Conservation (phyloP, 2,797 vertebrate genomes). For the Mastacembelus armatus region DNA sequence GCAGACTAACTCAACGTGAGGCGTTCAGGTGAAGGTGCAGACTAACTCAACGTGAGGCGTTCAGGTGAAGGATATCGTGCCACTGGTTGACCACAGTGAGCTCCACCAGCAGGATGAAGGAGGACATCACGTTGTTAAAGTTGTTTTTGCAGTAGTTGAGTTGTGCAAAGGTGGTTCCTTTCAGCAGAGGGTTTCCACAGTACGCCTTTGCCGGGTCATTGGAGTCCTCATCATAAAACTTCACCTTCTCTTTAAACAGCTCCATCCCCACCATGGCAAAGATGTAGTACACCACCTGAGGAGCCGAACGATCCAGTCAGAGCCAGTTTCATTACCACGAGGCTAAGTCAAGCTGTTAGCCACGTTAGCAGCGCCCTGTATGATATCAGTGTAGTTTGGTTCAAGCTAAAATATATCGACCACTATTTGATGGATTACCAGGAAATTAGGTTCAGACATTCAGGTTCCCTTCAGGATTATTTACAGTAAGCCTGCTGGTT, state of each 20-base stretch:
- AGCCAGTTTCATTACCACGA: not conserved
- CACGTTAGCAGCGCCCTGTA: too few relatives aligned
- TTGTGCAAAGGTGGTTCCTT: slow-evolving; percentile 83
- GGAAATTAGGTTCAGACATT: not conserved
- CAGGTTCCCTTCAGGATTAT: not conserved
- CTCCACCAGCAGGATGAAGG: slow-evolving; percentile 90
- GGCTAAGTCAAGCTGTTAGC: not conserved
- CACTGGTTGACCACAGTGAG: slow-evolving; percentile 97
- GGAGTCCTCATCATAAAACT: slow-evolving; percentile 74
- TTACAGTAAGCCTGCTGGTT: too few relatives aligned
- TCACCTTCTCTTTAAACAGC: slow-evolving; percentile 88
- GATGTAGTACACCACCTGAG: slow-evolving; percentile 92
- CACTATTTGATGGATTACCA: too few relatives aligned
- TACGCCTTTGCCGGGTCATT: slow-evolving; percentile 63
- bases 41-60: too few relatives aligned
- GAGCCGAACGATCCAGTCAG: not conserved
- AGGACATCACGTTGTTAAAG: slow-evolving; percentile 89
- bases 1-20: too few relatives aligned
- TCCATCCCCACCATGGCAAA: slow-evolving; percentile 97
- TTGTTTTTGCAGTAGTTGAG: slow-evolving; percentile 94
- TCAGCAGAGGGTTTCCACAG: slow-evolving; percentile 88
- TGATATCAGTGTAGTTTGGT: not conserved
- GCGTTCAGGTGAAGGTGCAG: too few relatives aligned
- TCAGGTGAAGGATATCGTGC: slow-evolving; percentile 92
- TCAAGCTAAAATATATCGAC: too few relatives aligned